Evolutionary conservation across 2,113 vertebrate species (phyloP), one percentile per base, ranked within the genome.

Genomic region (Carassius carassius): DNA sequence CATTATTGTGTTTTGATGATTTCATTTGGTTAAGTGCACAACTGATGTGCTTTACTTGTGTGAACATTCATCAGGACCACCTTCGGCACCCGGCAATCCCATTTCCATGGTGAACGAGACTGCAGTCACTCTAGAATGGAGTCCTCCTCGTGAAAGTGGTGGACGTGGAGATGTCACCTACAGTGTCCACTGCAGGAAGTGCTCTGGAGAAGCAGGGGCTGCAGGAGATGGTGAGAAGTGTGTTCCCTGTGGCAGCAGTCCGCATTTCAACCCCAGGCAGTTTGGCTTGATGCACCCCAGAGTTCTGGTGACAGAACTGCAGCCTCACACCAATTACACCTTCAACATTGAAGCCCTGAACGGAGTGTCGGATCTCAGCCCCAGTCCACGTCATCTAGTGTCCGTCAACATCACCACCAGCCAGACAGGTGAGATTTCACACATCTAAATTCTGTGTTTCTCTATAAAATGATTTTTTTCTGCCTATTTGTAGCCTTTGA

Each of bases 361-460:
- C 0, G 98, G 98, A 0, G 98, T 99, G 29, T 97, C 97, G 88
- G 96, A 90, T 94, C 98, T 97, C 92, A 99, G 97, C 88, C 97
- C 97, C 65, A 98, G 97, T 87, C 97, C 96, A 0, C 96, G 97
- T 14, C 98, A 98, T 78, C 96, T 98, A 0, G 94, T 97, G 90
- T 97, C 97, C 0, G 96, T 99, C 93, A 99, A 99, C 93, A 97
- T 99, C 92, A 99, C 98, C 88, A 99, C 98, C 85, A 99, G 99
- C 92, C 98, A 99, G 92, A 97, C 97, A 0, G 98, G 98, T 99
- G 91, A 96, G 97, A 23, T 25, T 54, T 73, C 76, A 49, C 56
- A 63, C 49, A 32, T 63, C 19, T 32, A 73, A 54, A 41, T 23
- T 63, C 41, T 11, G 16, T 60, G 29, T 60, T 23, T 78, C 35